Conservation (phyloP, 2,113 vertebrate genomes). For the Eolophus roseicapilla region DNA sequence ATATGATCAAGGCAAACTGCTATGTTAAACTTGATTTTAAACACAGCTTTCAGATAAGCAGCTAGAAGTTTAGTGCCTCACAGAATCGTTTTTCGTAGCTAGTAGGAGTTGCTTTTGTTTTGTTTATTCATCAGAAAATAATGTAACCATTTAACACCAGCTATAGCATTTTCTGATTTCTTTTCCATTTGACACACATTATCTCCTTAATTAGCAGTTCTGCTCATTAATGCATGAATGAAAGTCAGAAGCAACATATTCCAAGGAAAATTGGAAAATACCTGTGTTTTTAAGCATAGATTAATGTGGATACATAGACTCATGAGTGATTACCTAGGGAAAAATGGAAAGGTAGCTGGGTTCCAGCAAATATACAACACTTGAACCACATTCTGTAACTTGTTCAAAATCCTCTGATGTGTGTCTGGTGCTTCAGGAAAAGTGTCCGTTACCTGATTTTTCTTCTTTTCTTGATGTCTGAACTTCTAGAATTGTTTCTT, state of each 20-base stretch:
- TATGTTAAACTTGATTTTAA: constrained; percentile 1
- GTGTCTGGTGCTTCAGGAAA: background rate
- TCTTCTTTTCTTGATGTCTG: background rate
- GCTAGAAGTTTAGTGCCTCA: background rate
- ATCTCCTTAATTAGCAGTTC: constrained; percentile 14
- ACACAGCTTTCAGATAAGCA: background rate
- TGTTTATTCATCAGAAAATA: background rate
- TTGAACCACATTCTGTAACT: background rate
- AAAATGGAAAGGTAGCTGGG: background rate
- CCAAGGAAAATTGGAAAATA: background rate
- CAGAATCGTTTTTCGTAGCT: background rate
- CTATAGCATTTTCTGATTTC: background rate
- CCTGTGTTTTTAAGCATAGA: background rate
- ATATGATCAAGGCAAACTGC: background rate
- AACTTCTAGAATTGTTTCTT: background rate
- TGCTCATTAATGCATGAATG: background rate
- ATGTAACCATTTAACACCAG: background rate
- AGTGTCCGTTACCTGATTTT: background rate
- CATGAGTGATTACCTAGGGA: background rate
- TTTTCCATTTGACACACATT: background rate
- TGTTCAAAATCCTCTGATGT: background rate
- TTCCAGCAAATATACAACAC: background rate
- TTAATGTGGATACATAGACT: background rate
- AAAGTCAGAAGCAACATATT: background rate
- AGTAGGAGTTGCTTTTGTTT: background rate